Evolutionary conservation across 2,113 vertebrate species (phyloP).

Genomic region (Castor canadensis): DNA sequence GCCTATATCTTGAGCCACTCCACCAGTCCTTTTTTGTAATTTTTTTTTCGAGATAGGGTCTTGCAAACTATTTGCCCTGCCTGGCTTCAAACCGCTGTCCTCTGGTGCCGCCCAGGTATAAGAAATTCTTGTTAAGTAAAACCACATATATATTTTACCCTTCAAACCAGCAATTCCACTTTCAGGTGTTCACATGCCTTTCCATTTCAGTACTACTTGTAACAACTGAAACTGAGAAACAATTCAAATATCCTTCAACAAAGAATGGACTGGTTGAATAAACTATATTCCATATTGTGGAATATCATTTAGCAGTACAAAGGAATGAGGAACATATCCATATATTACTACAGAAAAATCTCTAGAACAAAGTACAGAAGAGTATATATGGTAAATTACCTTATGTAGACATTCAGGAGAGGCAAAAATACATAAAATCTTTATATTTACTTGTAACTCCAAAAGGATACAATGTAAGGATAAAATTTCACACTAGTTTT

Average conservation of each 20-base stretch:
- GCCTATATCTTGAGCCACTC: no score
- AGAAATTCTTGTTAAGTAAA: neutral
- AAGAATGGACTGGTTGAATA: neutral
- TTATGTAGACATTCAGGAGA: neutral
- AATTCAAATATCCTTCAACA: neutral
- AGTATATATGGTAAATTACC: neutral
- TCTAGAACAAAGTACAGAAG: neutral
- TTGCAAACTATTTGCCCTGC: no score
- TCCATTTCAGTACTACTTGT: constrained; percentile 6
- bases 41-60: no score
- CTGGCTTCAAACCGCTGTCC: no score
- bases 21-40: no score
- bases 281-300: neutral
- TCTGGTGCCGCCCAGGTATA: no score
- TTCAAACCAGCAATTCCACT: neutral
- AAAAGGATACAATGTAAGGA: neutral
- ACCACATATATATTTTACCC: neutral
- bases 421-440: neutral
- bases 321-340: neutral
- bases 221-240: neutral
- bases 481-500: neutral
- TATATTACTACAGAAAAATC: neutral
- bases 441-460: neutral
- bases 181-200: neutral
- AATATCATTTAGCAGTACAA: neutral